Percentiles rank a stretch among this genome's conserved stretches.
Evolutionary conservation across 2,888 invertebrate species (phyloP).

Genomic region (Drosophila falleni): DNA sequence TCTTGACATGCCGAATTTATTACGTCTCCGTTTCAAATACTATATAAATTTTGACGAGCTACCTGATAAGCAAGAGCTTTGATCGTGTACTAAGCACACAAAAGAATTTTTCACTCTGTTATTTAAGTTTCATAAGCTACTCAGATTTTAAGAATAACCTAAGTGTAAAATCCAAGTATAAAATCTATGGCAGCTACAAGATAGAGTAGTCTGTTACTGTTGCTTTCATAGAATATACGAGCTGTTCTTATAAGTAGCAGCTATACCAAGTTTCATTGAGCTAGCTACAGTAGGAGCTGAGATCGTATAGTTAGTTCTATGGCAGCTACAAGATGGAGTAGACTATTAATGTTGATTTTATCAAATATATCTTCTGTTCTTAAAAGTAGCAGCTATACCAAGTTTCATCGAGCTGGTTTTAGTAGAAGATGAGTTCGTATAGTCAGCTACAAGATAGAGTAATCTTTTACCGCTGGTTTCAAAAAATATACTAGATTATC

Average conservation of each 20-base stretch:
- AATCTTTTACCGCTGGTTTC: background rate
- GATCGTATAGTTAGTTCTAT: background rate
- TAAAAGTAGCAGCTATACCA: background rate
- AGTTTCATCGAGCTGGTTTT: no score
- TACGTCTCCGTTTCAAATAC: background rate
- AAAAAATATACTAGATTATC: background rate
- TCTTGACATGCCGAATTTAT: constrained; percentile 40
- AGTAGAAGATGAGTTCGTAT: no score
- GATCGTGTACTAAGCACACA: background rate
- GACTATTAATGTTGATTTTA: background rate
- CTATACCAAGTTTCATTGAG: background rate
- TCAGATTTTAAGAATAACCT: background rate
- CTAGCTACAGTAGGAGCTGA: background rate
- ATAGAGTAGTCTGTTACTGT: background rate
- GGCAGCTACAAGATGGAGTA: background rate
- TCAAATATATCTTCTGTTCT: background rate
- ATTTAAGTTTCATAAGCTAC: background rate
- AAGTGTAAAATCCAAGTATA: no score
- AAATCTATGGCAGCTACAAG: background rate
- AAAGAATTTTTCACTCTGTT: no score
- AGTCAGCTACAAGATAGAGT: background rate
- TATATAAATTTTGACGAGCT: constrained; percentile 1
- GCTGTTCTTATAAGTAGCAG: background rate
- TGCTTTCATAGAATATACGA: background rate
- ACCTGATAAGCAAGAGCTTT: background rate